Percentiles rank a stretch among this genome's conserved stretches.
These are phyloP conservation scores for Amazona vittata DNA, from an alignment of 2,113 vertebrate species.

Conservation along the genomic window DNA sequence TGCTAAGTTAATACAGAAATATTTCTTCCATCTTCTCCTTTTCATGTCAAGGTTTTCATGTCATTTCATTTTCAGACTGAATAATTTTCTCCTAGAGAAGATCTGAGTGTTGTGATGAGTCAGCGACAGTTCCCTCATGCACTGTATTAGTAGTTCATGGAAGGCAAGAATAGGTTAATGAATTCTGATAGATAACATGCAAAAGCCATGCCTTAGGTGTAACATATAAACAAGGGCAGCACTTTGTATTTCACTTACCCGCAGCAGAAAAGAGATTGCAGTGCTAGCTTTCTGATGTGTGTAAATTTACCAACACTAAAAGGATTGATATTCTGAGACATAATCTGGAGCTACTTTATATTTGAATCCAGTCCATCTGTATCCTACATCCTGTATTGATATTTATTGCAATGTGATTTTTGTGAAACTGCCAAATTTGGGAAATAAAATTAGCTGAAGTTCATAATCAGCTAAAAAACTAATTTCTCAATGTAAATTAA, in stretches of 20 bases:
- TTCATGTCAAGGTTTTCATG: neutral
- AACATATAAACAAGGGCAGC: constrained; percentile 9
- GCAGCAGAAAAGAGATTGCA: neutral
- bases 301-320: constrained; percentile 10
- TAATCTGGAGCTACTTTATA: neutral
- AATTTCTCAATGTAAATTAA: neutral
- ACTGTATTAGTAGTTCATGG: neutral
- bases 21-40: constrained; percentile 12
- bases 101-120: constrained; percentile 3
- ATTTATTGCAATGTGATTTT: neutral
- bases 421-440: neutral
- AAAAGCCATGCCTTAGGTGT: neutral
- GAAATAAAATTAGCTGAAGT: neutral
- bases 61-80: constrained; percentile 20
- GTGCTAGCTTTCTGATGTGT: neutral
- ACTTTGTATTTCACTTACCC: neutral
- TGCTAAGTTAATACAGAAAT: neutral
- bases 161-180: neutral
- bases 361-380: neutral
- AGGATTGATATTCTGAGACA: neutral
- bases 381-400: neutral
- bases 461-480: neutral
- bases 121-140: neutral
- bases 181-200: constrained; percentile 1
- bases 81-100: constrained; percentile 18